These are phyloP conservation scores for Eriocheir sinensis DNA, from an alignment of 1,140 invertebrate species.

Conservation along the genomic window DNA sequence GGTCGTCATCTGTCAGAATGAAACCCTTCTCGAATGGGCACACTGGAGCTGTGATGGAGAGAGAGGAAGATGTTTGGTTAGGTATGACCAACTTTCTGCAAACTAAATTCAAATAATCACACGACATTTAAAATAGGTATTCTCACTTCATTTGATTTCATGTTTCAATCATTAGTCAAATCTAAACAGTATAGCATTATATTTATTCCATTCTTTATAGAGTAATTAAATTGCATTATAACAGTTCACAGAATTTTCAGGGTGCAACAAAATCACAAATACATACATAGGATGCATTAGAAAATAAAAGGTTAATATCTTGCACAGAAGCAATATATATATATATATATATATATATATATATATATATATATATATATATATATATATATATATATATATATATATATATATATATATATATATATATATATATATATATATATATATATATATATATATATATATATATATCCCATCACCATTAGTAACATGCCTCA, in stretches of 20 bases:
- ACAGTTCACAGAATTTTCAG: neutral
- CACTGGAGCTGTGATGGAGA: constrained; percentile 82
- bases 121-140: no score
- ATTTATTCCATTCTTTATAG: neutral
- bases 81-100: neutral
- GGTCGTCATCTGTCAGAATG: constrained; percentile 86
- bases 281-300: neutral
- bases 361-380: constrained; percentile 27
- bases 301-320: neutral
- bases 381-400: constrained; percentile 5
- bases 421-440: constrained; percentile 43
- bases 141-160: no score
- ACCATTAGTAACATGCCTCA: no score
- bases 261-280: neutral
- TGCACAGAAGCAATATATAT: neutral
- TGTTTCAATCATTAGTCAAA: neutral
- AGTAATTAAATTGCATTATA: neutral
- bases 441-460: constrained; percentile 77
- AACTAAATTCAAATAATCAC: neutral
- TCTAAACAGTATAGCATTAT: neutral
- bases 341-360: neutral
- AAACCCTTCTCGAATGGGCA: constrained; percentile 89
- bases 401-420: constrained; percentile 47
- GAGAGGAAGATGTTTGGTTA: neutral
- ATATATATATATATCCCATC: neutral